Evolutionary conservation across 2,113 vertebrate species (phyloP).

Genomic region (Pseudorasbora parva): DNA sequence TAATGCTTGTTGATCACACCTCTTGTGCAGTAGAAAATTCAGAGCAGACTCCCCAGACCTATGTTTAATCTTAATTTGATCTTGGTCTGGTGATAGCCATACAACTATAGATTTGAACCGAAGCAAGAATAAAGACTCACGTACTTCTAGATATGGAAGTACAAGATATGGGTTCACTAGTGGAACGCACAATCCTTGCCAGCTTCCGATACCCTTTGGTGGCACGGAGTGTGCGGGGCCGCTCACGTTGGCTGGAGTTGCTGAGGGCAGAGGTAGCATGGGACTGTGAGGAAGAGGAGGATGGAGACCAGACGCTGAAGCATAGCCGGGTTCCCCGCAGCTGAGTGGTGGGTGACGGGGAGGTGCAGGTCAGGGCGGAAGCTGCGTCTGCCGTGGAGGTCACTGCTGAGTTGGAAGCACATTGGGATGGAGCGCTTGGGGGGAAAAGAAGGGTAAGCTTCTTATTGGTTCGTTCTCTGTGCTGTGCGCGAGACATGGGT

Average conservation of each 20-base stretch:
- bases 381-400: not conserved
- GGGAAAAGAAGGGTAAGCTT: conserved; percentile 52
- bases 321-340: conserved; percentile 78
- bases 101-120: not conserved
- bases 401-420: conserved; percentile 60
- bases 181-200: conserved; percentile 85
- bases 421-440: conserved; percentile 66
- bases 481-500: not conserved
- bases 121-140: conserved; percentile 40
- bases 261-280: conserved; percentile 69
- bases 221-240: conserved; percentile 64
- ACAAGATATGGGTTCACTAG: conserved; percentile 90
- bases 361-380: conserved; percentile 52
- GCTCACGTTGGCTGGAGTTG: conserved; percentile 59
- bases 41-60: too few relatives aligned
- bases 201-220: conserved; percentile 66
- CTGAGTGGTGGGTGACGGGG: conserved; percentile 68
- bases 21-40: too few relatives aligned
- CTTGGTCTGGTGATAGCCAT: too few relatives aligned
- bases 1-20: too few relatives aligned
- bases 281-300: conserved; percentile 66
- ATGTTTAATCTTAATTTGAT: too few relatives aligned
- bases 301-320: conserved; percentile 79
- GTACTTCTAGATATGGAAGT: conserved; percentile 80
- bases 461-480: conserved; percentile 61